These are phyloP conservation scores for Bombycilla garrulus DNA, from an alignment of 2,113 vertebrate genomes.

Conservation along the genomic window DNA sequence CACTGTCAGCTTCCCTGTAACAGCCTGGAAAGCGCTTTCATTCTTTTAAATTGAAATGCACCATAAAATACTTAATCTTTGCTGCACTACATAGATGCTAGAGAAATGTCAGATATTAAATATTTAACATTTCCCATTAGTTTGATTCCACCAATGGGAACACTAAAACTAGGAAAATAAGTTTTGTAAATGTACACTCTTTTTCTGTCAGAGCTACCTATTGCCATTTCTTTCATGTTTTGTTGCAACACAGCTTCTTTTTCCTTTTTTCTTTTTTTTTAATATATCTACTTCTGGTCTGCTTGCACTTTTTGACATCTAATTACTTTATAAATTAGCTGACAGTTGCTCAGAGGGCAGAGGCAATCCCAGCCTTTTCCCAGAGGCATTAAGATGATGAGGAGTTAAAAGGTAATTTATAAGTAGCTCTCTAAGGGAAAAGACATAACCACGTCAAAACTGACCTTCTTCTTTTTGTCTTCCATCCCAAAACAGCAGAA, in stretches of 20 bases:
- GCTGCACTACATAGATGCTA: background rate
- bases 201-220: background rate
- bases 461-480: background rate
- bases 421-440: background rate
- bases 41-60: conserved; percentile 7
- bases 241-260: rapidly evolving
- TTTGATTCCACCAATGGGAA: background rate
- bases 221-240: background rate
- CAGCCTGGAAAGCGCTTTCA: background rate
- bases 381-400: background rate
- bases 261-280: no score
- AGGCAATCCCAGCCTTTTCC: background rate
- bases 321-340: background rate
- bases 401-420: conserved; percentile 3
- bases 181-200: background rate
- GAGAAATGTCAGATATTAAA: conserved; percentile 46
- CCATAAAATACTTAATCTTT: conserved; percentile 15
- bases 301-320: background rate
- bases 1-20: background rate
- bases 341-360: background rate
- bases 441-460: background rate
- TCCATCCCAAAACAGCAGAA: background rate
- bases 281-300: background rate
- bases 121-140: conserved; percentile 52
- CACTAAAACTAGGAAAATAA: background rate